phyloP scores from a whole-genome alignment of 2,888 invertebrate genomes.

The Nephrotoma flavescens region DNA sequence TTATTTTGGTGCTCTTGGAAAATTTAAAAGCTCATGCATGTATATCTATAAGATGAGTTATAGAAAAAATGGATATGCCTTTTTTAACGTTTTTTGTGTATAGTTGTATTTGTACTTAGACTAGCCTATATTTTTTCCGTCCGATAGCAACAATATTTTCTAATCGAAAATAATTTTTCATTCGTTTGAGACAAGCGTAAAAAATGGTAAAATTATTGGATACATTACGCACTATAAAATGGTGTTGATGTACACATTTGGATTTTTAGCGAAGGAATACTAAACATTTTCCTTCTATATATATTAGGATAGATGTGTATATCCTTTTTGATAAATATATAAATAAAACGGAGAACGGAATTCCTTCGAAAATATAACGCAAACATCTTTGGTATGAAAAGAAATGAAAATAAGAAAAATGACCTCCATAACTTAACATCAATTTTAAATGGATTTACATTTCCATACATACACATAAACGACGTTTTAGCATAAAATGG shows the following conservation, averaged over 20 bases:
- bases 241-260: background rate
- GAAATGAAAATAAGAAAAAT: background rate
- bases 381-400: background rate
- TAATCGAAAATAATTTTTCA: background rate
- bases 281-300: background rate
- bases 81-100: background rate
- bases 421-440: background rate
- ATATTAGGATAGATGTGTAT: background rate
- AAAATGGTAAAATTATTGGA: background rate
- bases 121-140: background rate
- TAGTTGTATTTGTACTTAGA: background rate
- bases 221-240: background rate
- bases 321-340: background rate
- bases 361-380: background rate
- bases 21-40: background rate
- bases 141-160: background rate
- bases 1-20: background rate
- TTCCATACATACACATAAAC: background rate
- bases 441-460: slow-evolving; percentile 1
- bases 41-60: background rate
- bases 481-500: background rate
- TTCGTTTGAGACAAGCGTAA: background rate
- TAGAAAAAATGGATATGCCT: background rate
- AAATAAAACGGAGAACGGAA: background rate
- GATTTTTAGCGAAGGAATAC: background rate